Evolutionary conservation across 64 coral and sea anemone species (phyloP), one percentile per base, ranked within the genome.

Genomic region (Astreopora myriophthalma): DNA sequence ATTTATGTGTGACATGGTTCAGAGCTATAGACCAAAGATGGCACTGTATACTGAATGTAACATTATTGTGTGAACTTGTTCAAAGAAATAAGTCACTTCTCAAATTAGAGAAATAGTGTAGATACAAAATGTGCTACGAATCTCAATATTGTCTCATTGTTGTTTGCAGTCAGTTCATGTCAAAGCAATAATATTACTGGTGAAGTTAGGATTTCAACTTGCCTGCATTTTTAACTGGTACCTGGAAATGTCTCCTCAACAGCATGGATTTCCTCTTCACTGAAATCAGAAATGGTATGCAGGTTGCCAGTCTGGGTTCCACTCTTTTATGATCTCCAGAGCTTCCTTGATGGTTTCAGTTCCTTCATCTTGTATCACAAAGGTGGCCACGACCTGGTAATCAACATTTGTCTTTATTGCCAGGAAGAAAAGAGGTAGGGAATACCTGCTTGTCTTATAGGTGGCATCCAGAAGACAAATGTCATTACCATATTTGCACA

Each of bases 271-370:
- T 89, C 87, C 33, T 78, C 52, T 32, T 78, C 87, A 37, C 87
- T 37, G 20, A 76, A 89, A 75, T 89, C 87, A 34, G 74, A 67
- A 73, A 89, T 89, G 61, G 79, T 26, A 89, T 79, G 69, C 7
- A 27, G 84, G 92, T 24, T 30, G 67, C 92, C 75, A 93, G 14
- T 37, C 29, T 6, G 63, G 85, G 40, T 88, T 93, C 84, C 92
- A 93, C 14, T 88, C 31, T 42, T 92, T 86, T 24, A 86, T 22
- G 34, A 92, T 86, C 17, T 71, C 14, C 17, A 93, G 38, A 58
- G 84, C 92, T 63, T 93, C 85, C 32, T 70, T 81, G 28, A 88
- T 93, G 62, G 92, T 34, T 29, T 93, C 74, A 34, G 80, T 93
- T 10, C 25, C 29, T 31, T 93, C 92, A 72, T 88, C 63, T 72